A percentile compares a stretch with the other conserved stretches of the same genome.
phyloP scores from a whole-genome alignment of 2,797 vertebrate genomes.

The Tenualosa thibaudeaui region DNA sequence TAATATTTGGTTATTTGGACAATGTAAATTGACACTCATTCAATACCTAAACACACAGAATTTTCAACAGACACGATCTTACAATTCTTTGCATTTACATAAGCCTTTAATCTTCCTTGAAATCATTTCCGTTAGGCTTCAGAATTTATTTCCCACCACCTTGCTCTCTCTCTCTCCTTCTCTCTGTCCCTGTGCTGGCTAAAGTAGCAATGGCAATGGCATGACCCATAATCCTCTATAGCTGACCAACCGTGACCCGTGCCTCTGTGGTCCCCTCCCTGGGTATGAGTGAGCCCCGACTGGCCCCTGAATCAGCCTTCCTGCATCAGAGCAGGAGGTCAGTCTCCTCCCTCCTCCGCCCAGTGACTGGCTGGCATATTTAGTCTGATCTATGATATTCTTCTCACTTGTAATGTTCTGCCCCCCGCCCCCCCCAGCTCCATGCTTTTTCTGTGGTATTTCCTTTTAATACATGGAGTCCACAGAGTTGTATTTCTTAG shows the following conservation, averaged over 20 bases:
- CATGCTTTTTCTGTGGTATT: not conserved
- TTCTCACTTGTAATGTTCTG: not conserved
- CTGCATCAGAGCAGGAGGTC: not conserved
- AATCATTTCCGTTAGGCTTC: not conserved
- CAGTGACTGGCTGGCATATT: not conserved
- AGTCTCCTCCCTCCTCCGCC: not conserved
- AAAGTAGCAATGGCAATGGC: not conserved
- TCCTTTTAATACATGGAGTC: not conserved
- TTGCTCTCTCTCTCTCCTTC: not conserved
- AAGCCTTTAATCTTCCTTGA: constrained; percentile 25
- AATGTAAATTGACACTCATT: not conserved
- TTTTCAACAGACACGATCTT: not conserved
- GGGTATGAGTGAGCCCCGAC: not conserved
- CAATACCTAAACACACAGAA: not conserved
- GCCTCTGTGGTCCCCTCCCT: not conserved
- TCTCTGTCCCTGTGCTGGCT: not conserved
- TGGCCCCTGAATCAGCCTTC: not conserved
- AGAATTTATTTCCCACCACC: not conserved
- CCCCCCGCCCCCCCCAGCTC: not conserved
- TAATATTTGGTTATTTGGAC: not conserved
- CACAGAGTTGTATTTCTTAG: not conserved
- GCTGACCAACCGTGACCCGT: not conserved
- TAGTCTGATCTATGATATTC: not conserved
- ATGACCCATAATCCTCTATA: not conserved
- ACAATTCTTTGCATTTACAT: not conserved